These are phyloP conservation scores for Amphiduros pacificus DNA, from an alignment of 2,888 invertebrate species.

Conservation along the genomic window DNA sequence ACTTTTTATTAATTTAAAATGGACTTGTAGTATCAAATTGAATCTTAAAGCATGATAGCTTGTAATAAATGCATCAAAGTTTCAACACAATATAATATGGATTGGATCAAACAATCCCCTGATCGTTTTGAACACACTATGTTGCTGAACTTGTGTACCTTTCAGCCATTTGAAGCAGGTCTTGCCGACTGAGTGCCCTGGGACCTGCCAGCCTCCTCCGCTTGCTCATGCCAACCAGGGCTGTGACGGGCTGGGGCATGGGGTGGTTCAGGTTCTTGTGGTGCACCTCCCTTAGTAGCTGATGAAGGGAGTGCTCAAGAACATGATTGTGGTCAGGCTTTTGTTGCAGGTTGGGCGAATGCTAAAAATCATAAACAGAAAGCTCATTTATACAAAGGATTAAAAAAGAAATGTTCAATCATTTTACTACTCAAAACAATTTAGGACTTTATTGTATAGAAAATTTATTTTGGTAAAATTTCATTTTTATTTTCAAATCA, in stretches of 20 bases:
- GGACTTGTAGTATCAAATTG: neutral
- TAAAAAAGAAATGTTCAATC: too few relatives aligned
- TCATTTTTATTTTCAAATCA: too few relatives aligned
- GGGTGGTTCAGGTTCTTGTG: constrained; percentile 90
- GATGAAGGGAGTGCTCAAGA: constrained; percentile 94
- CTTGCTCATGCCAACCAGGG: constrained; percentile 90
- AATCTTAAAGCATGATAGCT: neutral
- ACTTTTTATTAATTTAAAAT: too few relatives aligned
- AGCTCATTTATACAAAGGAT: too few relatives aligned
- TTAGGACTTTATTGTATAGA: too few relatives aligned
- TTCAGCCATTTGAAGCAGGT: constrained; percentile 86
- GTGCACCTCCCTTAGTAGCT: constrained; percentile 87
- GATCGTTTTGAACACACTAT: too few relatives aligned
- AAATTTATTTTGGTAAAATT: too few relatives aligned
- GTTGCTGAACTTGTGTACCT: constrained; percentile 60
- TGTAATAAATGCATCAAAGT: neutral
- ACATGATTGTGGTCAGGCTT: constrained; percentile 86
- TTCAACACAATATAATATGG: neutral
- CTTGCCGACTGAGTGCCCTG: constrained; percentile 83
- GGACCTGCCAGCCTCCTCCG: constrained; percentile 89
- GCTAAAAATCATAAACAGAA: neutral
- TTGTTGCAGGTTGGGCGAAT: constrained; percentile 25
- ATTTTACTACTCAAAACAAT: too few relatives aligned
- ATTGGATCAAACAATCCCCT: too few relatives aligned
- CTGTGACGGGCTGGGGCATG: constrained; percentile 92